Evolutionary conservation across 2,888 invertebrate species (phyloP), one percentile per base, ranked within the genome.

Genomic region (Anthophora plumipes): DNA sequence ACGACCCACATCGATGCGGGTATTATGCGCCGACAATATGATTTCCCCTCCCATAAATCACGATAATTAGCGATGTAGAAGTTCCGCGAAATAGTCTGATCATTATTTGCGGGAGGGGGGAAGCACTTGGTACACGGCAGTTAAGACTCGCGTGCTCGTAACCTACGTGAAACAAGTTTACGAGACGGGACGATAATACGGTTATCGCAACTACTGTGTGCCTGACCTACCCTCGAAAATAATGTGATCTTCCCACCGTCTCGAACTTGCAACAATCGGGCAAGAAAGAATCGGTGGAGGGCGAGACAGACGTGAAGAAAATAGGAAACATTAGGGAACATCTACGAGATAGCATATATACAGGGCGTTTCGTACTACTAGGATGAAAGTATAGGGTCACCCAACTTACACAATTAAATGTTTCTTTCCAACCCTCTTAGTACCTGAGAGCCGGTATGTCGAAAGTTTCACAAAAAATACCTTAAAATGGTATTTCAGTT

Each of bases 201-300:
- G 86, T 80, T 86, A 86, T 84, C 84, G 84, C 74, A 64, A 60
- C 73, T 57, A 61, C 67, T 68, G 83, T 68, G 83, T 75, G 71
- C 76, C 83, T 84, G 84, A 84, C 84, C 86, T 86, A 82, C 69
- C 74, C 75, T 77, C 61, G 71, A 82, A 84, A 86, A 84, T 84
- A 82, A 81, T 78, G 61, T 41, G 61, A 80, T 75, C 77, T 76
- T 76, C 74, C 22, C 69, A 17, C 22, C 63, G 46, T 31, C 25
- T 73, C 43, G 31, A 61, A 57, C 37, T 70, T 52, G 48, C 41
- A 48, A 68, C 63, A 67, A 70, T 41, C 66, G 73, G 41, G 60
- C 67, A 37, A 17, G 31, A 57, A 37, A 17, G 31, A 57, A 31
- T n/a, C 43, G 43, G 14, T 7, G 20, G 41, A 41, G 25, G 11